Percentiles rank a stretch among this genome's conserved stretches.
Conservation (phyloP, 2,888 invertebrate species). For the Pardosa pseudoannulata region DNA sequence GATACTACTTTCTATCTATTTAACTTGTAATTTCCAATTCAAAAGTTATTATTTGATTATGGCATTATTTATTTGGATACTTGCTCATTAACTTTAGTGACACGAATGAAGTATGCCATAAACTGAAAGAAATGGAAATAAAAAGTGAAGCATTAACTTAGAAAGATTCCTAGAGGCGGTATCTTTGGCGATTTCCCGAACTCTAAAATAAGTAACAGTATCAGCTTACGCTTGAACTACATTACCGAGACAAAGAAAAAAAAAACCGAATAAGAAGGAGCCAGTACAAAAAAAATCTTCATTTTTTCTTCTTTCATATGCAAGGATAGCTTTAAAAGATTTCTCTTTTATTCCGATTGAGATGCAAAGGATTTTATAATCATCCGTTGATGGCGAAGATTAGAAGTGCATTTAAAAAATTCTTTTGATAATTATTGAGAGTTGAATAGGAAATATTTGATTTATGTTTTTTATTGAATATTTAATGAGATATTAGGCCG, state of each 20-base stretch:
- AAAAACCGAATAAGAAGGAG: background rate
- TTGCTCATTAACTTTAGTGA: background rate
- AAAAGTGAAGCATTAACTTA: background rate
- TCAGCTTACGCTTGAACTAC: background rate
- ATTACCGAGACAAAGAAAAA: constrained; percentile 7
- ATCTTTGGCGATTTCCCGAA: constrained; percentile 1
- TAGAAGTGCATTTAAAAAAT: too few relatives aligned
- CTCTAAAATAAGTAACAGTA: constrained; percentile 7
- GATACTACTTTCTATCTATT: too few relatives aligned
- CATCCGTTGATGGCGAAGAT: too few relatives aligned
- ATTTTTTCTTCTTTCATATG: background rate
- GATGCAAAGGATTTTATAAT: too few relatives aligned
- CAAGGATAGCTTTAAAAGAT: background rate
- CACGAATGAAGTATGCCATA: background rate
- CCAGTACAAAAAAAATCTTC: background rate
- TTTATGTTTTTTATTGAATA: too few relatives aligned
- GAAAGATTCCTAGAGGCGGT: background rate
- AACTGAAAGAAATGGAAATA: background rate
- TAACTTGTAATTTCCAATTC: too few relatives aligned
- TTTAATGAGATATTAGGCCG: too few relatives aligned
- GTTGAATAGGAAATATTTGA: too few relatives aligned
- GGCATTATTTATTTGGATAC: background rate
- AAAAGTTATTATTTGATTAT: too few relatives aligned
- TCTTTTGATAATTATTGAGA: too few relatives aligned
- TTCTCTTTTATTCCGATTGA: background rate